Base-by-base conservation (phyloP, 2,113 vertebrate genomes). In the Probosciger aterrimus region DNA sequence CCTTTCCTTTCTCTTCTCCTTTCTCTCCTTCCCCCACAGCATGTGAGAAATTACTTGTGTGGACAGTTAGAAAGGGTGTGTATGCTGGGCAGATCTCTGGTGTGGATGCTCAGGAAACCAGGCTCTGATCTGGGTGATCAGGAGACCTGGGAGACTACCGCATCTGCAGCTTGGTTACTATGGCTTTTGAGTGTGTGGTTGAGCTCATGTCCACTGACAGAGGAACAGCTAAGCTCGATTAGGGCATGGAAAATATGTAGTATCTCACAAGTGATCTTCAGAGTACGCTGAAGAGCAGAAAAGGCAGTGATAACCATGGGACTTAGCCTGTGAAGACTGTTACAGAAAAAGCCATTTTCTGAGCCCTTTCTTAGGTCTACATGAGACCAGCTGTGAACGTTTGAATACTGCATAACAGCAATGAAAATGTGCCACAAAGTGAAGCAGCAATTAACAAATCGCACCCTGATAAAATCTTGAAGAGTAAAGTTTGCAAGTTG, bases 141-240 rank as follows among this genome's bases (percentile, higher is more conserved):
- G 33, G 19, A 77, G 11, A 28, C 13, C 11, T 20, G 27, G 14
- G 30, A 83, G 6, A 43, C 7, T 28, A 4, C 13, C 0, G 1
- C 35, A 77, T 6, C 68, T 65, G 41, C 39, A 84, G 10, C 15
- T 86, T 50, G 47, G 13, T 50, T 77, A 0, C 19, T 60, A 5
- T 4, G 27, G 23, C 2, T 57, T 88, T 49, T 31, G 37, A 31
- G 27, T 10, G 10, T 11, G 11, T 37, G 41, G 7, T 4, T 79
- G 60, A 78, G 73, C 22, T 67, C 68, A 39, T 10, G 27, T 12
- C n/a, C 8, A 8, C 47, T 33, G 41, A 68, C 19, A 16, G 14
- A 81, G 43, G 41, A 25, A 49, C 24, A 47, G 6, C 17, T 18
- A 27, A 53, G 11, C 30, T 67, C 14, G 8, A 6, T 31, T 49